Conservation (phyloP, 2,113 vertebrate genomes). For the Lycaon pictus region DNA sequence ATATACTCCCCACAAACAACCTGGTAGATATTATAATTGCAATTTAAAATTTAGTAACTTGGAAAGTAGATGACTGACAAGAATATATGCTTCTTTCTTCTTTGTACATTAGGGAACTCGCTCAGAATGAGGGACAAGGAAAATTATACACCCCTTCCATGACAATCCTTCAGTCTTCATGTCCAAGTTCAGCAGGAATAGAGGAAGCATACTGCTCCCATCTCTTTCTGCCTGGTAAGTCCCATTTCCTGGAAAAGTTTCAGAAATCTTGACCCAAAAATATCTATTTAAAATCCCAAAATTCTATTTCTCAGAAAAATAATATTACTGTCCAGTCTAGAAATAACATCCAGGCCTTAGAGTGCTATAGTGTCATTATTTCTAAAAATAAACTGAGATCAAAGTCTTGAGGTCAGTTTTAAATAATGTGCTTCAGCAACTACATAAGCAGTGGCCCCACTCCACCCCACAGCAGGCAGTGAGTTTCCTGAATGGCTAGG, state of each 20-base stretch:
- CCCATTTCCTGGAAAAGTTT: slow-evolving; percentile 63
- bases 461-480: neutral
- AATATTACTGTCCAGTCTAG: slow-evolving; percentile 37
- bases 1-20: neutral
- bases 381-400: slow-evolving; percentile 73
- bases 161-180: neutral
- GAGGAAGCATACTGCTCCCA: neutral
- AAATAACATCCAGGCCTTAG: slow-evolving; percentile 65
- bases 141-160: accelerated
- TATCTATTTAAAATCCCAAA: slow-evolving; percentile 58
- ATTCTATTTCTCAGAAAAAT: slow-evolving; percentile 73
- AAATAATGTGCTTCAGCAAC: neutral
- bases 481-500: neutral
- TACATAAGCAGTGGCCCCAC: neutral
- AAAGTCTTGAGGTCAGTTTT: slow-evolving; percentile 66
- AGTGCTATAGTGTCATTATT: slow-evolving; percentile 55
- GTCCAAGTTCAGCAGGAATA: neutral
- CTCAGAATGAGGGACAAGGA: neutral
- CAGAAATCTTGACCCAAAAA: slow-evolving; percentile 63
- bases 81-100: neutral
- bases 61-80: neutral
- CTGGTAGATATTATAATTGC: too few relatives aligned
- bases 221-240: slow-evolving; percentile 9
- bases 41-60: neutral
- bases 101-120: neutral